Percentiles rank a stretch among this genome's conserved stretches.
Conservation (phyloP, 30 jellyfish, hydroid and myxozoan genomes). For the Cassiopea xamachana region DNA sequence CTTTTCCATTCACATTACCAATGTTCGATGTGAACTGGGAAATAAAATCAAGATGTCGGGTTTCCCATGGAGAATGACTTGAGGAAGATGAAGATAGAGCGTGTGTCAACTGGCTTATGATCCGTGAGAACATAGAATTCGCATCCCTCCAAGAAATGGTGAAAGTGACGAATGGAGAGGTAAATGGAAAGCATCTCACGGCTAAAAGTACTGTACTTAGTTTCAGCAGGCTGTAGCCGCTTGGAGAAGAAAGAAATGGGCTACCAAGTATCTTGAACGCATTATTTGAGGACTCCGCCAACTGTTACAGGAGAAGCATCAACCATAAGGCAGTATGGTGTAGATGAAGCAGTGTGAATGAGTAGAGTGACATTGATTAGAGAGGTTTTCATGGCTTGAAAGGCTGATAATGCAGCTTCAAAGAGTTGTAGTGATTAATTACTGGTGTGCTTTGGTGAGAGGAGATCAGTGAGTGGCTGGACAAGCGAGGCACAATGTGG, state of each 20-base stretch:
- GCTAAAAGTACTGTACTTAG: conserved; percentile 51
- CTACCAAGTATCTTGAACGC: conserved; percentile 19
- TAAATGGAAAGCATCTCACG: conserved; percentile 39
- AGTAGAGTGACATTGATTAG: conserved; percentile 48
- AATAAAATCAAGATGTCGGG: conserved; percentile 46
- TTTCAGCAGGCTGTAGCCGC: conserved; percentile 16
- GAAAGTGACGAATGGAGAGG: conserved; percentile 51
- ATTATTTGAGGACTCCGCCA: conserved; percentile 33
- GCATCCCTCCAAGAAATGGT: conserved; percentile 46
- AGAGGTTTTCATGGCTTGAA: conserved; percentile 34
- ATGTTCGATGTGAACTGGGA: conserved; percentile 54
- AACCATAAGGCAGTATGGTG: conserved; percentile 50
- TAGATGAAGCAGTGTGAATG: conserved; percentile 34
- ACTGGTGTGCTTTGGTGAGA: background rate
- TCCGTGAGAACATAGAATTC: conserved; percentile 52
- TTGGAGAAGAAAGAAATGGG: conserved; percentile 53
- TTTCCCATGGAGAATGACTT: conserved; percentile 42
- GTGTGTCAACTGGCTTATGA: conserved; percentile 24
- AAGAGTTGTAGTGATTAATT: background rate
- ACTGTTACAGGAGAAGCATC: conserved; percentile 54
- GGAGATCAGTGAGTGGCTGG: conserved; percentile 59
- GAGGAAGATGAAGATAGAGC: conserved; percentile 29
- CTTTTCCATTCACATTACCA: conserved; percentile 26
- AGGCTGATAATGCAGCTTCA: conserved; percentile 31
- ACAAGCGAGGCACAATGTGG: conserved; percentile 27